Evolutionary conservation across 23 tunicate genomes (phyloP).

Genomic region (Ascidia mentula): DNA sequence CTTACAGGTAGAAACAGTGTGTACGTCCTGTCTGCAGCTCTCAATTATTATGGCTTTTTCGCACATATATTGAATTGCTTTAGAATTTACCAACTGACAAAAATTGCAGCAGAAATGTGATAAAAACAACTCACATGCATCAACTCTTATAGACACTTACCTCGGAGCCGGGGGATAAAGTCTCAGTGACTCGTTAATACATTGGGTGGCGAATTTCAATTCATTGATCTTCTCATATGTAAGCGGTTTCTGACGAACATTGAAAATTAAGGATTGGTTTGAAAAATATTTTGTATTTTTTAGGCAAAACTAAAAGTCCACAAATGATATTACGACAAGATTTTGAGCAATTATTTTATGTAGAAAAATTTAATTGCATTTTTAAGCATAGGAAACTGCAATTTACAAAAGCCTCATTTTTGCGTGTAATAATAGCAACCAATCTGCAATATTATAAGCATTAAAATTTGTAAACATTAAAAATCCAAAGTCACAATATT

Average conservation of each 20-base stretch:
- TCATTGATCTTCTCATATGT: background rate
- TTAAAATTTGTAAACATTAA: too few species aligned
- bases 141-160: background rate
- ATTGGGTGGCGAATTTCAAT: background rate
- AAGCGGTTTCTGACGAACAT: background rate
- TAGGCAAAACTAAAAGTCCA: background rate
- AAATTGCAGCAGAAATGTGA: background rate
- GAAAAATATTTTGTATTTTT: background rate
- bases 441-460: too few species aligned
- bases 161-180: conserved; percentile 1
- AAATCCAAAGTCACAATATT: background rate
- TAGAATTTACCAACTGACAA: too few species aligned
- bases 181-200: background rate
- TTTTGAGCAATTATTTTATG: too few species aligned
- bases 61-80: too few species aligned
- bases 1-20: too few species aligned
- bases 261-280: background rate
- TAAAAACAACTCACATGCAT: background rate
- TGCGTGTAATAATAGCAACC: background rate
- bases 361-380: too few species aligned
- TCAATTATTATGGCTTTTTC: too few species aligned
- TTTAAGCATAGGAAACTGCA: background rate
- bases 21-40: too few species aligned
- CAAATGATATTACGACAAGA: too few species aligned
- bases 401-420: too few species aligned